Conservation (phyloP, 2,888 invertebrate species). For the Euphydryas editha region DNA sequence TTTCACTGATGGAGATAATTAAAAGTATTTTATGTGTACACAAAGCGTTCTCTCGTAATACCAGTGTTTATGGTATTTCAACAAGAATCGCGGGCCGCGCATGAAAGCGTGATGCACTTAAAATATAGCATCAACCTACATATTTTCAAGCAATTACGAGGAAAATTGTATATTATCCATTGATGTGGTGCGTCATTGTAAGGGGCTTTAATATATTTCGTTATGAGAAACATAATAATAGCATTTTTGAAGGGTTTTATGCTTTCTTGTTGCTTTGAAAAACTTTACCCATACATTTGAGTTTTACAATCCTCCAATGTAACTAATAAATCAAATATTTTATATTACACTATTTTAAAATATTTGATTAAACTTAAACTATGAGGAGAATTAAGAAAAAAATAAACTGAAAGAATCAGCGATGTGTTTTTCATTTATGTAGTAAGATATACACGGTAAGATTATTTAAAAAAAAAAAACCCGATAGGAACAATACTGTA, state of each 20-base stretch:
- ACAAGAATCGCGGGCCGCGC: constrained; percentile 45
- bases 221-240: neutral
- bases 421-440: too few relatives aligned
- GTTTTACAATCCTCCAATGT: too few relatives aligned
- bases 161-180: constrained; percentile 2
- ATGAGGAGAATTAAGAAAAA: too few relatives aligned
- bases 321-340: too few relatives aligned
- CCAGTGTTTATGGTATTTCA: constrained; percentile 27
- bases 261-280: too few relatives aligned
- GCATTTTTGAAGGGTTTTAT: too few relatives aligned
- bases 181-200: neutral
- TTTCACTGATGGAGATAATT: neutral
- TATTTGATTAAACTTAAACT: too few relatives aligned
- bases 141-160: constrained; percentile 20
- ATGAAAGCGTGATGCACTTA: constrained; percentile 67
- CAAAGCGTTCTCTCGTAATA: constrained; percentile 1
- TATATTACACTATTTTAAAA: too few relatives aligned
- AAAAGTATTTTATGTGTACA: neutral
- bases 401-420: too few relatives aligned
- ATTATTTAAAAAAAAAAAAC: neutral
- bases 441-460: too few relatives aligned
- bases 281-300: too few relatives aligned
- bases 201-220: neutral
- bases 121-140: constrained; percentile 39
- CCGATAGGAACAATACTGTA: neutral